Conservation (phyloP, 1,140 invertebrate species). For the Neotoxoptera formosana region DNA sequence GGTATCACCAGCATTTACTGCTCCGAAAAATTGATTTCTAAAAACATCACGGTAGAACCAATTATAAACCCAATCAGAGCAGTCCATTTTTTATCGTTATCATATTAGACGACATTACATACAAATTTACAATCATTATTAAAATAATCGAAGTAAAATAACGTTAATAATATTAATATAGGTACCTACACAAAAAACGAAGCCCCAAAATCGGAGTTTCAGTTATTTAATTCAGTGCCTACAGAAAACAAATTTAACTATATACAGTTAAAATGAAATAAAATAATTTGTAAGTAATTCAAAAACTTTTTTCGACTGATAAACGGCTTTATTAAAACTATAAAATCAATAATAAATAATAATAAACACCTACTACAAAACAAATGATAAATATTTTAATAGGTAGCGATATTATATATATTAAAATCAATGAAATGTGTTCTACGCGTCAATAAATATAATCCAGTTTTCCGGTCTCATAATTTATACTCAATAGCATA, state of each 20-base stretch:
- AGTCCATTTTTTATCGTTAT: neutral
- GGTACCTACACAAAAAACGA: neutral
- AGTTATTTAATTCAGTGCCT: neutral
- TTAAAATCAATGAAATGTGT: neutral
- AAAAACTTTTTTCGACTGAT: neutral
- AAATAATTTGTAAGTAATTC: too few species aligned
- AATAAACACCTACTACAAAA: neutral
- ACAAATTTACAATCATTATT: neutral
- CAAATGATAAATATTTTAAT: neutral
- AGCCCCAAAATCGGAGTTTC: neutral
- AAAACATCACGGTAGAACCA: neutral
- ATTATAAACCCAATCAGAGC: neutral
- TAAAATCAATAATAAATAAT: too few species aligned
- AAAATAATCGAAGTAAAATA: neutral
- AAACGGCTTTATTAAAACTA: too few species aligned
- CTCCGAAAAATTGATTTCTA: neutral
- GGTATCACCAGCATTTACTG: neutral
- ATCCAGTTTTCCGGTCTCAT: neutral
- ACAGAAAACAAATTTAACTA: too few species aligned
- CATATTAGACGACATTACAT: neutral
- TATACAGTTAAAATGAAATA: too few species aligned
- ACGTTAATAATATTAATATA: neutral
- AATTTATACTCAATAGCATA: neutral
- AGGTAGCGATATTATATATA: neutral
- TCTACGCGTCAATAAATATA: neutral